Percentiles rank a stretch among this genome's conserved stretches.
Conservation (phyloP, 2,797 vertebrate genomes). For the Brotula barbata region DNA sequence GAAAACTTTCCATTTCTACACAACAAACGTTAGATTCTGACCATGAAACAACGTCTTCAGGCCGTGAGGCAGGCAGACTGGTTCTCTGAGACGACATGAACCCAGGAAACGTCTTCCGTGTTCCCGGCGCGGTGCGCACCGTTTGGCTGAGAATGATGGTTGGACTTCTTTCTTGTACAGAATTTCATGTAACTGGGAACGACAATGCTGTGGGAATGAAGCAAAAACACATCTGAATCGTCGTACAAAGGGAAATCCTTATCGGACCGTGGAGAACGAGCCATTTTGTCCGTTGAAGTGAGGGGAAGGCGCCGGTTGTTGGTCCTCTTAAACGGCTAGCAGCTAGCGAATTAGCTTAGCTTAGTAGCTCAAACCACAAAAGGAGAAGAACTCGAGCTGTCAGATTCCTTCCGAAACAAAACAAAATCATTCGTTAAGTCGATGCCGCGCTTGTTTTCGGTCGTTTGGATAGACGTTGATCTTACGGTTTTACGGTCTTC, state of each 20-base stretch:
- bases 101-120: conserved; percentile 51
- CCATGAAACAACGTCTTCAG: conserved; percentile 24
- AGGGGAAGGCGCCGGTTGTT: neutral
- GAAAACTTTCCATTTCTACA: conserved; percentile 25
- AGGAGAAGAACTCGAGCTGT: neutral
- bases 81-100: conserved; percentile 1
- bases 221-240: conserved; percentile 4
- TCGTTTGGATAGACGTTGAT: rapidly evolving
- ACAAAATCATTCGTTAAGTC: too few species aligned
- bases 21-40: neutral
- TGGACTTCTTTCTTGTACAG: conserved; percentile 60
- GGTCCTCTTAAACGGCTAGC: neutral
- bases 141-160: conserved; percentile 41
- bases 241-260: conserved; percentile 3
- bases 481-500: neutral
- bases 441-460: too few species aligned
- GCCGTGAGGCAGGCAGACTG: neutral
- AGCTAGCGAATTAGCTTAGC: conserved; percentile 48
- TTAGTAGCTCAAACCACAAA: neutral
- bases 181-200: conserved; percentile 30
- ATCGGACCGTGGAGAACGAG: conserved; percentile 32
- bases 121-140: conserved; percentile 31
- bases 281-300: conserved; percentile 60
- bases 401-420: too few species aligned
- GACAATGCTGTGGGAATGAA: conserved; percentile 4